Conservation (phyloP, 2,797 vertebrate species). For the Todus mexicanus region DNA sequence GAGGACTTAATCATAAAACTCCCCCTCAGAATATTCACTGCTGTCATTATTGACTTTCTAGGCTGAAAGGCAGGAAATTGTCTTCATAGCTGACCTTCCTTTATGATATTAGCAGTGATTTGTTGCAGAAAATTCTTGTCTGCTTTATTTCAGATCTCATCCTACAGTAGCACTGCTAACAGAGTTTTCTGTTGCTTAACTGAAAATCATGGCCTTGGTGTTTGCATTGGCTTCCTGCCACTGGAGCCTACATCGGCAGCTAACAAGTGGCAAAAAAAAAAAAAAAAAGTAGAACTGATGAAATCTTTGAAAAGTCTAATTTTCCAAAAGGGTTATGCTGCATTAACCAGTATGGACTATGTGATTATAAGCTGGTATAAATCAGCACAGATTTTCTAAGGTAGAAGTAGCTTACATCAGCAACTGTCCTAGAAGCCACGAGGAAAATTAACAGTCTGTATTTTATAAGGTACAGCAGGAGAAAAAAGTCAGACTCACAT, state of each 20-base stretch:
- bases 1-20: constrained; percentile 18
- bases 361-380: neutral
- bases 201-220: neutral
- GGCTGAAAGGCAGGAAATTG: constrained; percentile 72
- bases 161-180: neutral
- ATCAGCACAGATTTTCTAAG: neutral
- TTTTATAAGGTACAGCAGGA: neutral
- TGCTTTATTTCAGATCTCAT: neutral
- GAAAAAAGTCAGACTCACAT: neutral
- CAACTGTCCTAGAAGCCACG: neutral
- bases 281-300: neutral
- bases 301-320: neutral
- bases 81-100: constrained; percentile 56
- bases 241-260: neutral
- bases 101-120: constrained; percentile 49
- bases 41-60: constrained; percentile 49
- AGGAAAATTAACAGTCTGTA: neutral
- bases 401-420: neutral
- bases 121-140: constrained; percentile 4
- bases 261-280: constrained; percentile 1
- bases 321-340: neutral
- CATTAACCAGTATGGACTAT: neutral
- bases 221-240: neutral
- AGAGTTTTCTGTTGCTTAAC: constrained; percentile 5
- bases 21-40: constrained; percentile 14